Evolutionary conservation across 2,797 vertebrate species (phyloP).

Genomic region (Betta splendens): DNA sequence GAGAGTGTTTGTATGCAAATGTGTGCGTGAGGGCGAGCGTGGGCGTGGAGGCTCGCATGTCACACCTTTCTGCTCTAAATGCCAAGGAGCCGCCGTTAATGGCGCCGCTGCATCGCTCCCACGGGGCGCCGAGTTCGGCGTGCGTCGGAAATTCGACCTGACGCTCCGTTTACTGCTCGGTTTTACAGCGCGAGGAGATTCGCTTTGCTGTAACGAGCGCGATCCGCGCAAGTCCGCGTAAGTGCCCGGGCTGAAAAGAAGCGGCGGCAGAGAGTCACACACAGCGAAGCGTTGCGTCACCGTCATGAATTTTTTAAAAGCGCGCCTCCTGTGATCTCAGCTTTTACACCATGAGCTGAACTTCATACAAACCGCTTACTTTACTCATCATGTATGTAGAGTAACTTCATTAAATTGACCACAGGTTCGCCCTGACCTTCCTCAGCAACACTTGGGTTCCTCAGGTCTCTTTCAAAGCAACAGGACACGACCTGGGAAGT

Average conservation of each 20-base stretch:
- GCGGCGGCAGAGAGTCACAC: neutral
- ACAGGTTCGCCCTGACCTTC: too few relatives aligned
- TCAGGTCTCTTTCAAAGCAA: too few relatives aligned
- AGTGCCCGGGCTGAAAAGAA: too few relatives aligned
- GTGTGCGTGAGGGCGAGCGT: slow-evolving; percentile 39
- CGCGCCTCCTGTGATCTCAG: neutral
- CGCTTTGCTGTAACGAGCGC: neutral
- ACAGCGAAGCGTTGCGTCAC: neutral
- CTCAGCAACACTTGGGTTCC: too few relatives aligned
- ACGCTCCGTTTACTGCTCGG: slow-evolving; percentile 28
- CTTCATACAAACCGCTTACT: neutral
- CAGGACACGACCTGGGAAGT: too few relatives aligned
- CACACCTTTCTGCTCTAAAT: slow-evolving; percentile 80
- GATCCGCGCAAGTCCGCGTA: neutral
- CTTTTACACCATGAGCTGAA: neutral
- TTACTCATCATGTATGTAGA: too few relatives aligned
- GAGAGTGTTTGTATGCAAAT: slow-evolving; percentile 49
- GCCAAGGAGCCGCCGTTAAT: slow-evolving; percentile 63
- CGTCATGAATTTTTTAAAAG: neutral
- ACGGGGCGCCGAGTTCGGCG: slow-evolving; percentile 34
- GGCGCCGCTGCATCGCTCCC: slow-evolving; percentile 41
- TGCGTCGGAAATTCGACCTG: slow-evolving; percentile 44
- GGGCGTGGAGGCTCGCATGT: slow-evolving; percentile 67
- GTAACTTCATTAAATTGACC: too few relatives aligned
- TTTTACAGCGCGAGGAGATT: neutral